Base-by-base conservation (phyloP, 2,797 vertebrate species). In the Triplophysa yarkandensis region DNA sequence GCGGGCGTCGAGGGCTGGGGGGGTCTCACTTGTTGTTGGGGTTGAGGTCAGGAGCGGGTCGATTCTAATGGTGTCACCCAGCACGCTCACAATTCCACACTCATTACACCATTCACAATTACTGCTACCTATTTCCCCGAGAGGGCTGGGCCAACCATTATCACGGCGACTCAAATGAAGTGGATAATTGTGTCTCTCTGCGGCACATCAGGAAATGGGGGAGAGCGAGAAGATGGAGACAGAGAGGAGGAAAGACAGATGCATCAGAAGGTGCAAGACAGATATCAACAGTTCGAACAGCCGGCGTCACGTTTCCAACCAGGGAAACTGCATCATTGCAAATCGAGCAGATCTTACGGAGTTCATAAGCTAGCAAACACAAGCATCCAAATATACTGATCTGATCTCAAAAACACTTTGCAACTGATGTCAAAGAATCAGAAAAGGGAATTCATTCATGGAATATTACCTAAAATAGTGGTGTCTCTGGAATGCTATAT, bases 31-130 rank as follows among this genome's bases (percentile, higher is more conserved):
- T 90, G 88, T 89, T 89, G 87, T 88, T 60, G 76, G 82, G 85
- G 84, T 80, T 73, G 82, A 86, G 80, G 84, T 86, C 83, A 88
- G 84, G 84, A 81, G 82, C 44, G 84, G 90, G 89, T 91, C 89
- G 87, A 85, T 88, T 90, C 88, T 91, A 91, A 92, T 91, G 86
- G 88, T 78, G 68, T 83, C 85, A 87, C 77, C 81, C 83, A 86
- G 87, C 87, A 86, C 78, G 83, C 86, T 87, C 86, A 83, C 89
- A 86, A 87, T 90, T 89, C 87, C 87, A 87, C 88, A 87, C 87
- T 91, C 89, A 89, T 92, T 91, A 92, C 88, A 90, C 87, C 87
- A 86, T 91, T 92, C 89, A 92, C 90, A 92, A 93, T 92, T 92
- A 92, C 87, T 85, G 88, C 86, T 89, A 90, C 90, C 90, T 89